phyloP scores from a whole-genome alignment of 2,797 vertebrate genomes.

The Thalassophryne amazonica region DNA sequence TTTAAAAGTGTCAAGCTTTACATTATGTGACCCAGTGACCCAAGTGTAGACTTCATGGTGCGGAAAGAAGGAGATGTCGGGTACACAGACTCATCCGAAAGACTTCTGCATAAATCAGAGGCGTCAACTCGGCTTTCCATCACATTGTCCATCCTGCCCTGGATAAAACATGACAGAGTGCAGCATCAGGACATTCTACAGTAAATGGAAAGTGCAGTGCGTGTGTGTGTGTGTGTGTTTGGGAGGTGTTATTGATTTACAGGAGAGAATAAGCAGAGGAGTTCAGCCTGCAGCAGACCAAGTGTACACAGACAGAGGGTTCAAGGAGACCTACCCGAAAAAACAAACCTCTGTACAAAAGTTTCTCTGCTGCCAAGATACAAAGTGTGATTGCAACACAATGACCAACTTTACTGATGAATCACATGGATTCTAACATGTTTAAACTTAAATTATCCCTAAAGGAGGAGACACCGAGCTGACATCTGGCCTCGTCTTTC shows the following conservation, averaged over 20 bases:
- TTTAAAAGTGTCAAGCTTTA: no score
- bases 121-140: constrained; percentile 8
- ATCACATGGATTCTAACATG: no score
- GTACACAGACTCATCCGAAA: background rate
- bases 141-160: constrained; percentile 18
- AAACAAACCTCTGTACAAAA: background rate
- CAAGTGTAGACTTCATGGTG: background rate
- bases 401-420: no score
- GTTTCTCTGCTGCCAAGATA: background rate
- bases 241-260: constrained; percentile 32
- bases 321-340: constrained; percentile 21
- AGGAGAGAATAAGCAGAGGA: constrained; percentile 21
- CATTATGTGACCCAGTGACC: no score
- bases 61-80: background rate
- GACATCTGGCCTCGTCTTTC: no score
- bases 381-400: background rate
- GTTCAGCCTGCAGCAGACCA: constrained; percentile 20
- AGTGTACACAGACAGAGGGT: constrained; percentile 32
- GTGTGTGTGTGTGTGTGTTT: constrained; percentile 9
- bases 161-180: constrained; percentile 14
- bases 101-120: constrained; percentile 4
- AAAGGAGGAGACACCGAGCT: no score
- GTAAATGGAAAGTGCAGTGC: constrained; percentile 6
- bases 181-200: constrained; percentile 48
- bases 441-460: no score